These are phyloP conservation scores for Eristalinus aeneus DNA, from an alignment of 2,888 invertebrate species.

Conservation along the genomic window DNA sequence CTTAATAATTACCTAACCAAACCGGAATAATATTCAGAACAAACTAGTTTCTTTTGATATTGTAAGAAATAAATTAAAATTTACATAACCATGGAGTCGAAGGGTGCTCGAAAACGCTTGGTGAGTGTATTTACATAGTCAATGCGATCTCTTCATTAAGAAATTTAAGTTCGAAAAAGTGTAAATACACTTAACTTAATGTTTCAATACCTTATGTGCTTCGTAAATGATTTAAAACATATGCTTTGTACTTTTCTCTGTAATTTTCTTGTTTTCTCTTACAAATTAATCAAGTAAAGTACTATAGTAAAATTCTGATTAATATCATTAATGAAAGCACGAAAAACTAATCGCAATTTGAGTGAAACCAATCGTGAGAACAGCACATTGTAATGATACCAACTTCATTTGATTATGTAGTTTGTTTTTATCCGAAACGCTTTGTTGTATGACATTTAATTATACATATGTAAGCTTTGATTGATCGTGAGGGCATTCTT, in stretches of 20 bases:
- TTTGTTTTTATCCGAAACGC: neutral
- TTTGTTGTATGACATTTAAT: neutral
- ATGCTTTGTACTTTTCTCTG: neutral
- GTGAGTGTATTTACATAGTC: constrained; percentile 73
- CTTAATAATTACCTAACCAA: constrained; percentile 18
- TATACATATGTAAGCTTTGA: neutral
- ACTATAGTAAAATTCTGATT: neutral
- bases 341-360: neutral
- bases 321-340: too few species aligned
- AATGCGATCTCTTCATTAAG: constrained; percentile 42
- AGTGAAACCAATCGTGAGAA: neutral
- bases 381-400: neutral
- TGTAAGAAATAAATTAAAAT: constrained; percentile 28
- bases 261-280: neutral
- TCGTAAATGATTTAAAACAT: neutral
- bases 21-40: neutral
- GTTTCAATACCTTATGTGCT: neutral
- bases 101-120: constrained; percentile 77
- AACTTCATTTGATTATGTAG: neutral
- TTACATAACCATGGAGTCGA: constrained; percentile 74
- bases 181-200: neutral
- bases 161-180: constrained; percentile 32
- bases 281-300: neutral
- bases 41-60: constrained; percentile 4
- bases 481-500: neutral